Evolutionary conservation across 2,113 vertebrate genomes (phyloP), one percentile per base, ranked within the genome.

Genomic region (Seriola aureovittata): DNA sequence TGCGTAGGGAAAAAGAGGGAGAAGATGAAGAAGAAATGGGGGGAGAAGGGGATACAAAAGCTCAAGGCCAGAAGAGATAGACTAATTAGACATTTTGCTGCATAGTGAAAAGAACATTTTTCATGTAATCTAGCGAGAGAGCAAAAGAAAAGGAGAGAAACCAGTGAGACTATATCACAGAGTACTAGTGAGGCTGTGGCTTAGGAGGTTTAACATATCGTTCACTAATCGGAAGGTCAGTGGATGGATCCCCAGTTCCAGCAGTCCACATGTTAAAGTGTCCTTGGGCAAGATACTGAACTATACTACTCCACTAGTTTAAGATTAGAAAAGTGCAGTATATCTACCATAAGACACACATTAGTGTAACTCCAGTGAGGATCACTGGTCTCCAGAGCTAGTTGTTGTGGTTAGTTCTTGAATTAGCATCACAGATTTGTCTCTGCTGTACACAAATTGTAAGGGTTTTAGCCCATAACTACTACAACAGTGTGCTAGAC

Each of bases 61-160:
- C 72, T 88, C 59, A 71, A 82, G 75, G 84, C 54, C 42, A 62
- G 32, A 77, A 80, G 64, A 77, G 40, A 71, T 8, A 4, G 25
- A 58, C 68, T 80, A 80, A 84, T 86, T 82, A 88, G 62, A 72
- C 12, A 21, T 13, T 52, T 16, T 14, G 25, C 19, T 58, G 50
- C 17, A 14, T 32, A 50, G 13, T 57, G 17, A 58, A 59, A 72
- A 57, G 7, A 36, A 58, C 5, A 34, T 50, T 36, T 38, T 71
- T 57, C 16, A 64, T 65, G 32, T 40, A 62, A 74, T 77, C 21
- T 38, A 40, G 21, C 11, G 4, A 8, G n/a, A 46, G 68, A 23
- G 48, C 21, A 23, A 59, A 64, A 46, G 32, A 29, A 7, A 14
- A 4, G 9, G 10, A 19, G 11, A 4, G 17, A 50, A 50, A 50